Conservation (phyloP, 2,888 invertebrate species). For the Tillus elongatus region DNA sequence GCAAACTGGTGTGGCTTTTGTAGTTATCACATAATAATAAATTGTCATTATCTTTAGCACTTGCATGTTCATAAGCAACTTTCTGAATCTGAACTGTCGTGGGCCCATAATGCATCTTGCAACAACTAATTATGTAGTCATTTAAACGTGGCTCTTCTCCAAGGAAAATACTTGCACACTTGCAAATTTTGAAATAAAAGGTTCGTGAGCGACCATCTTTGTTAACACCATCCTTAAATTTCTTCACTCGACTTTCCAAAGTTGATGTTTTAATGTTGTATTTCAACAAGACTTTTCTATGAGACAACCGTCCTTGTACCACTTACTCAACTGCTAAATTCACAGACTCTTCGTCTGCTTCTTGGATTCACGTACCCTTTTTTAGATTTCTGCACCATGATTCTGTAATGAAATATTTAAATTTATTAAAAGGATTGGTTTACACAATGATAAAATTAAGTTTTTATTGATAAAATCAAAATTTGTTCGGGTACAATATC, state of each 20-base stretch:
- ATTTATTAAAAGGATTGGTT: no score
- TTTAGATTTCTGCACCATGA: conserved; percentile 10
- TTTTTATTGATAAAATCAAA: no score
- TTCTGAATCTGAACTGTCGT: no score
- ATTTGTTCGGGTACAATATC: no score
- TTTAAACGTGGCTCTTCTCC: conserved; percentile 13
- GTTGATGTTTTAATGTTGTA: conserved; percentile 10
- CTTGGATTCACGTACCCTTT: conserved; percentile 4
- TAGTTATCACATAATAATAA: no score
- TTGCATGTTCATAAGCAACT: no score
- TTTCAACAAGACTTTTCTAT: conserved; percentile 7
- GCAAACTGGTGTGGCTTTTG: no score
- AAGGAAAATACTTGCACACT: conserved; percentile 6
- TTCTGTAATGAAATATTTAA: conserved; percentile 10
- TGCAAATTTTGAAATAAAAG: conserved; percentile 11
- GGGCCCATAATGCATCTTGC: no score
- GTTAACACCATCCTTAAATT: conserved; percentile 5
- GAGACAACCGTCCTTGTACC: conserved; percentile 8
- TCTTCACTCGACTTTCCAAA: conserved; percentile 8
- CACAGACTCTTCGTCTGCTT: conserved; percentile 10
- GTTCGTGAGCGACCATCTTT: not conserved
- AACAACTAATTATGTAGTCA: conserved; percentile 14
- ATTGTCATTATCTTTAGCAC: no score
- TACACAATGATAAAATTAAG: no score
- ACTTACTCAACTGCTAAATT: conserved; percentile 7